Evolutionary conservation across 2,888 invertebrate species (phyloP), one percentile per base, ranked within the genome.

Genomic region (Polyommatus icarus): DNA sequence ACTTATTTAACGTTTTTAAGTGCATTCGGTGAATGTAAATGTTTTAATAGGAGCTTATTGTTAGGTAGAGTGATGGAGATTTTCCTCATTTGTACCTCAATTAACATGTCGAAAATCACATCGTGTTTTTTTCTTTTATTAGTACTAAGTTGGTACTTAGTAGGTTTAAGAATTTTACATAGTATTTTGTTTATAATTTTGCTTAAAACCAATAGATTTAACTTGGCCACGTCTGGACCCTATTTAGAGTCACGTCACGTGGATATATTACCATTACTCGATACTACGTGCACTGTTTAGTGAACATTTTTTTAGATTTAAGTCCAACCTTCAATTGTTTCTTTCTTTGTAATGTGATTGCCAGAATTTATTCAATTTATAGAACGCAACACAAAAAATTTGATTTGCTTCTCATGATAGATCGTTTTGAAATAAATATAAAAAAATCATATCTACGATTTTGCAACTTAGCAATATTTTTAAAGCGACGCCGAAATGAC

Each of bases 181-280:
- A n/a, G n/a, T n/a, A 32, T 72, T 40, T 72, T 40, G 7, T 67
- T 29, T 67, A 29, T 24, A 61, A 61, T 67, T 61, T 67, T 29
- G 29, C 3, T 29, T 24, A 12, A 15, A 67, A 72, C 32, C 40
- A 72, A 24, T 24, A 61, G 24, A 67, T 67, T 24, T 40, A 24
- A 50, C 29, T 54, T 54, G 46, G 75, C 40, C 75, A 75, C 75
- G 75, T 24, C 46, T 50, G 46, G 12, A 75, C 20, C 18, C 29
- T 54, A 29, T 75, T 75, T 50, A 54, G 54, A 75, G 18, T 29
- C 54, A 54, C 29, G 24, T 50, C 75, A 75, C 75, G 75, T 73
- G 46, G 73, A 46, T 46, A 73, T 50, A 73, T 73, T 73, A 73
- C 73, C 73, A 73, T 73, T 73, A 73, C 75, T 24, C 50, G 75